These are phyloP conservation scores for Rhyacophila brunnea DNA, from an alignment of 1,140 invertebrate genomes.

Conservation along the genomic window DNA sequence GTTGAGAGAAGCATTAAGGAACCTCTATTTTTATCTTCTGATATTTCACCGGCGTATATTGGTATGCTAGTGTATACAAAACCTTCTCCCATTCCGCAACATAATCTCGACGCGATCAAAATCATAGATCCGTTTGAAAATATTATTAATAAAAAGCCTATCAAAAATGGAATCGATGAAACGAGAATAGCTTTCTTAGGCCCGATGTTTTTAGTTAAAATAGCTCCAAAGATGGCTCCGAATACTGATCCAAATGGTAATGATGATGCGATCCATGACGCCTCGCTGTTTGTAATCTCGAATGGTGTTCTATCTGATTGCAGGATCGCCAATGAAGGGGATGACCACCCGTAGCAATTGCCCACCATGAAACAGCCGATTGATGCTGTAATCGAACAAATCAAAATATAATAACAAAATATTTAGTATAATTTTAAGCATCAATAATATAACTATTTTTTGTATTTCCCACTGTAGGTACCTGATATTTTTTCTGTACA, in stretches of 20 bases:
- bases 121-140: slow-evolving; percentile 41
- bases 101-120: slow-evolving; percentile 44
- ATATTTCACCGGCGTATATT: slow-evolving; percentile 48
- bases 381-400: not conserved
- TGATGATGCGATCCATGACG: slow-evolving; percentile 31
- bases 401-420: too few species aligned
- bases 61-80: slow-evolving; percentile 47
- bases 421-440: too few species aligned
- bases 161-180: slow-evolving; percentile 34
- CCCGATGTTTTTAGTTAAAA: slow-evolving; percentile 37
- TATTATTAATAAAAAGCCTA: slow-evolving; percentile 41
- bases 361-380: slow-evolving; percentile 14
- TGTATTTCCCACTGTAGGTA: too few species aligned
- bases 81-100: slow-evolving; percentile 47
- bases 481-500: too few species aligned
- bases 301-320: slow-evolving; percentile 24
- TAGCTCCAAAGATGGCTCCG: slow-evolving; percentile 33
- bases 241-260: slow-evolving; percentile 25
- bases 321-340: slow-evolving; percentile 26
- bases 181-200: slow-evolving; percentile 39
- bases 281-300: slow-evolving; percentile 28
- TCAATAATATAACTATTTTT: too few species aligned
- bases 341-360: slow-evolving; percentile 26
- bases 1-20: slow-evolving; percentile 14
- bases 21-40: slow-evolving; percentile 39